Base-by-base conservation (phyloP, 2,888 invertebrate species). In the Hyppa rectilinea region DNA sequence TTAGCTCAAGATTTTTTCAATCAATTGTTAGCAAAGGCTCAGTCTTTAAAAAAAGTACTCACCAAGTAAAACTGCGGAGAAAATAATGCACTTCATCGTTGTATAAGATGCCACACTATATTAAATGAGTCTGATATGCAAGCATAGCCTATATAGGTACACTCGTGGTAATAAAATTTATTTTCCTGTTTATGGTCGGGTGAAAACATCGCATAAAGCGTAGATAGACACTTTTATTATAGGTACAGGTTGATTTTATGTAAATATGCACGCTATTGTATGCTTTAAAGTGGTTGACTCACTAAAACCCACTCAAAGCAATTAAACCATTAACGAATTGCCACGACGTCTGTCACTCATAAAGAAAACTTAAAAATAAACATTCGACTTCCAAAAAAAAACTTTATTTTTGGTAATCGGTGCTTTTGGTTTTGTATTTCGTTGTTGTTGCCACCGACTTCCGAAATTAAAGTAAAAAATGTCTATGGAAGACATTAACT, bases 101-200 rank as follows among this genome's bases (percentile, higher is more conserved):
- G 43, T n/a, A 29, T n/a, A 49, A 49, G 31, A 45, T 72, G 38
- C 4, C 26, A 23, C 45, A 71, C 50, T 17, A 14, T 29, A 81
- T 50, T 70, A 60, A 78, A 56, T n/a, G 43, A 55, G 38, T 29
- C 47, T 53, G 31, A 38, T 45, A 36, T 43, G 23, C 31, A 23
- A 36, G 38, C 65, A 36, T 17, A 43, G 36, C 40, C 62, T 76
- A 62, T 78, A 81, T 76, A n/a, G n/a, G n/a, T n/a, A 81, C 23
- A 20, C 29, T 45, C 38, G 26, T n/a, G n/a, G n/a, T 20, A 40
- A 47, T 38, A 43, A 31, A 14, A 29, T 20, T 2, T 23, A 45
- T 45, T 50, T 49, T 26, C 14, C 49, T 72, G 67, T 72, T 72
- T 76, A 76, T 77, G 75, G 80, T 31, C 60, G 75, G 80, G 40